Percentiles rank a stretch among this genome's conserved stretches.
Evolutionary conservation across 2,797 vertebrate genomes (phyloP).

Genomic region (Numenius phaeopus): DNA sequence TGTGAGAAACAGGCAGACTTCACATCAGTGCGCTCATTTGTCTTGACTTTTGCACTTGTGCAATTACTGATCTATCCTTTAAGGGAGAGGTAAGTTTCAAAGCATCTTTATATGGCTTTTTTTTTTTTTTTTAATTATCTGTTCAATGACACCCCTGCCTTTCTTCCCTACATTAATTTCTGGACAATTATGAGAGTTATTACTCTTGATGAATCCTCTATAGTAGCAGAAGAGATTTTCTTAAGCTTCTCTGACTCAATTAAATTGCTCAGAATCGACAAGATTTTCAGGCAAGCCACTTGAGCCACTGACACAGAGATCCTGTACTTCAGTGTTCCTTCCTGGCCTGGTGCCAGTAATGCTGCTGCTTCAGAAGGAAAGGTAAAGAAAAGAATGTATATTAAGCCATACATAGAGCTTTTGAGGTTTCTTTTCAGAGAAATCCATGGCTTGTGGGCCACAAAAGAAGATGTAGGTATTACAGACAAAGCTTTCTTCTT

Average conservation of each 20-base stretch:
- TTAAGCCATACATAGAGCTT: neutral
- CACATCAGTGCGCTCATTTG: neutral
- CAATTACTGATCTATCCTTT: neutral
- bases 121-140: neutral
- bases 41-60: neutral
- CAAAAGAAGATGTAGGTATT: neutral
- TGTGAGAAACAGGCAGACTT: neutral
- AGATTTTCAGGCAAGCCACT: neutral
- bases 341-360: neutral
- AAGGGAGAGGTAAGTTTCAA: neutral
- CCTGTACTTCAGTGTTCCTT: neutral
- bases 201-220: neutral
- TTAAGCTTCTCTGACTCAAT: neutral
- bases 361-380: neutral
- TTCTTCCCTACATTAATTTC: neutral
- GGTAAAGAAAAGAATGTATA: neutral
- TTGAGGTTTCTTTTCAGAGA: neutral
- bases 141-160: neutral
- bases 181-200: neutral
- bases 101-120: neutral
- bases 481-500: neutral
- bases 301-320: neutral
- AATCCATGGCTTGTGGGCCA: neutral
- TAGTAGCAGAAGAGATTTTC: neutral
- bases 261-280: neutral